Percentiles rank a stretch among this genome's conserved stretches.
phyloP scores from a whole-genome alignment of 2,113 vertebrate species.

The Glareola pratincola region DNA sequence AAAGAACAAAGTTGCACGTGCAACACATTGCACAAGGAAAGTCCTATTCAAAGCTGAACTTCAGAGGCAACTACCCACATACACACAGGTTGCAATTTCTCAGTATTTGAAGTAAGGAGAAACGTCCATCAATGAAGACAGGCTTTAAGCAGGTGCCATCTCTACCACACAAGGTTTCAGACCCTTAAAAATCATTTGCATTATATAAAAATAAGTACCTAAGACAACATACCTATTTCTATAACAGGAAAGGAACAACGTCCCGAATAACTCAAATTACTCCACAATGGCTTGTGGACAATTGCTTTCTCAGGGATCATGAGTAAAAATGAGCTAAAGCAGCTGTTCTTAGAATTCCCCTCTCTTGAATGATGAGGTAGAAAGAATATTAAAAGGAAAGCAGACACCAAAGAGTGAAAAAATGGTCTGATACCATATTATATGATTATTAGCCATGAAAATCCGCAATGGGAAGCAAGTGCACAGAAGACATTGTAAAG shows the following conservation, averaged over 20 bases:
- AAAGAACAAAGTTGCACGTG: neutral
- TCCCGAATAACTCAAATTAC: neutral
- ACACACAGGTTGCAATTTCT: neutral
- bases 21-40: neutral
- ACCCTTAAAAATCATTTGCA: neutral
- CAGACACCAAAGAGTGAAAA: neutral
- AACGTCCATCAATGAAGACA: neutral
- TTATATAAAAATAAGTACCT: neutral
- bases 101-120: neutral
- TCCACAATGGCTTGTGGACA: neutral
- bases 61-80: neutral
- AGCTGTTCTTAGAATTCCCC: neutral
- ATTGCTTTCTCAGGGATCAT: neutral
- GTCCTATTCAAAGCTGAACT: neutral
- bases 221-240: rapidly evolving
- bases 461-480: neutral
- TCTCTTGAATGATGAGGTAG: neutral
- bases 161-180: neutral
- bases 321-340: neutral
- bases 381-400: neutral
- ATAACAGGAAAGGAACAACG: neutral
- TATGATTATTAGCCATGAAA: neutral
- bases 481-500: neutral
- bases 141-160: neutral
- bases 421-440: neutral